Evolutionary conservation across 2,797 vertebrate genomes (phyloP).

Genomic region (Champsocephalus esox): DNA sequence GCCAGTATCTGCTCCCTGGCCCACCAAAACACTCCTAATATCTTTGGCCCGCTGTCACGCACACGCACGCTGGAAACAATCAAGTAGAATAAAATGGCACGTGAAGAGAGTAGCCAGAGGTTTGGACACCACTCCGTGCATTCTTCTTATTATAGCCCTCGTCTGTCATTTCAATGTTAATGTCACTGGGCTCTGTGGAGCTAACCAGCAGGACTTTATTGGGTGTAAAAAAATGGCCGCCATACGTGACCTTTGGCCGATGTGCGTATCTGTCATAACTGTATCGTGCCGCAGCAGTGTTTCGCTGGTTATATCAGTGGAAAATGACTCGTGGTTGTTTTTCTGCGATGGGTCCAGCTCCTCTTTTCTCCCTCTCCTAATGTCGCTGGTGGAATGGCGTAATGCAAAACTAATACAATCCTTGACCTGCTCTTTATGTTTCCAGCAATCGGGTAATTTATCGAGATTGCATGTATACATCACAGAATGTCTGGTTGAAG

Average conservation of each 20-base stretch:
- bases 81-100: constrained; percentile 74
- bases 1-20: constrained; percentile 76
- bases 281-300: constrained; percentile 58
- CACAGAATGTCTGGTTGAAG: constrained; percentile 10
- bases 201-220: constrained; percentile 51
- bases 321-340: constrained; percentile 81
- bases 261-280: constrained; percentile 59
- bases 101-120: constrained; percentile 77
- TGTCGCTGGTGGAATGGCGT: constrained; percentile 30
- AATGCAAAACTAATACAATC: constrained; percentile 33
- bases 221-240: constrained; percentile 30
- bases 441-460: constrained; percentile 19
- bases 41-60: constrained; percentile 75
- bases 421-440: constrained; percentile 17
- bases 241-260: constrained; percentile 45
- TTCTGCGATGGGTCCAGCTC: constrained; percentile 52
- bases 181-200: constrained; percentile 55
- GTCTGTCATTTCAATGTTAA: constrained; percentile 80
- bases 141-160: constrained; percentile 71
- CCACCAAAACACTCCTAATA: constrained; percentile 67
- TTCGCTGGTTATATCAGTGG: constrained; percentile 74
- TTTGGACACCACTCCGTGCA: constrained; percentile 60
- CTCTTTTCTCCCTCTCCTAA: constrained; percentile 19
- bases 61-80: constrained; percentile 83
- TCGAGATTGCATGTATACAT: constrained; percentile 22